Base-by-base conservation (phyloP, 2,797 vertebrate genomes). In the Dendrocincla fuliginosa region DNA sequence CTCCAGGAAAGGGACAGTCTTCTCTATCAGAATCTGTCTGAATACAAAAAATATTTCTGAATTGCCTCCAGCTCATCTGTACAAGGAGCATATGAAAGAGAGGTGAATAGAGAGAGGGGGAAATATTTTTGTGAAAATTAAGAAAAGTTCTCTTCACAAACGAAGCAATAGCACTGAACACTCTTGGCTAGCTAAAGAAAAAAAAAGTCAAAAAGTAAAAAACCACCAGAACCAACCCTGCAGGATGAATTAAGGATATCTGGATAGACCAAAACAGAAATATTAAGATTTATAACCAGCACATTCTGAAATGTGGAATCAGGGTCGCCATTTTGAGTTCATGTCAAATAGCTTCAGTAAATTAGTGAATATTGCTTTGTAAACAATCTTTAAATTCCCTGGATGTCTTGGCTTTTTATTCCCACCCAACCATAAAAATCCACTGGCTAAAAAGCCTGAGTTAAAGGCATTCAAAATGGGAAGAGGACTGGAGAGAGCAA, bases 391-490 rank as follows among this genome's bases (percentile, higher is more conserved):
- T 71, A 71, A 18, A 78, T 53, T 84, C n/a, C 22, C 55, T 90
- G 8, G 5, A 57, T 57, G 27, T 67, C 80, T 82, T 52, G 9
- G 25, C 16, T 88, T 94, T 91, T 90, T 82, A 84, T 44, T 89
- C 70, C 93, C 94, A 91, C 85, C 93, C 94, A 53, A 76, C 67
- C 70, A 73, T 28, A 71, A 95, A 94, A 95, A 96, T 95, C 83
- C 85, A 91, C 83, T 95, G 93, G 77, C 96, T 96, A 96, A 96
- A 96, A 95, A 95, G 93, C 68, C 67, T 71, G 85, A 97, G 83
- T 94, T 91, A 91, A 95, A 97, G 90, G 85, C 91, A 91, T 94
- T 89, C 56, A 74, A 91, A 95, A 90, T 2, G 56, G 85, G 68
- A 96, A 78, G 50, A 93, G 74, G 91, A 94, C 80, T 86, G 91